These are phyloP conservation scores for Leuctra nigra DNA, from an alignment of 2,888 invertebrate genomes.

Conservation along the genomic window DNA sequence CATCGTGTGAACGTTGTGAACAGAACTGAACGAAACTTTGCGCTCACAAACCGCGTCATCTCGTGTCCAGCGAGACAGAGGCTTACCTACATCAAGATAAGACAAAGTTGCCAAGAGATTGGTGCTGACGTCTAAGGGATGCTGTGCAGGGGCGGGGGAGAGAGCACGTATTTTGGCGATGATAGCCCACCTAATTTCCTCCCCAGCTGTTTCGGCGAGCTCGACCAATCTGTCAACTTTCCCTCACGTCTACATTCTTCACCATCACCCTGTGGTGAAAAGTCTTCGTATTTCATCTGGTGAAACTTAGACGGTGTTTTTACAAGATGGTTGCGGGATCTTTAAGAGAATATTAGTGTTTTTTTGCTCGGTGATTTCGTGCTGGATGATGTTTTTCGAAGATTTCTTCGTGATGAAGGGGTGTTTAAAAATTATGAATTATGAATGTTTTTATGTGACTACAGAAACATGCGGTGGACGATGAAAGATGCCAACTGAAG, in stretches of 20 bases:
- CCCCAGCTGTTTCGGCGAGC: constrained; percentile 13
- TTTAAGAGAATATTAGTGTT: constrained; percentile 8
- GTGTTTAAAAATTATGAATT: constrained; percentile 3
- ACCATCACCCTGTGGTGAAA: no score
- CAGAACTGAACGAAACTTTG: no score
- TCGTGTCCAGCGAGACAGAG: no score
- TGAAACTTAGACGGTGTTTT: constrained; percentile 12
- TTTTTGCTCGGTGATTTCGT: constrained; percentile 6
- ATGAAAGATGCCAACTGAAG: no score
- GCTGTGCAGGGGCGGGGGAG: no score
- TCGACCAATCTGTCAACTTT: constrained; percentile 12
- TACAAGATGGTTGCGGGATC: constrained; percentile 8
- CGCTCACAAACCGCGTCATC: no score
- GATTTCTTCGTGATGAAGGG: not conserved
- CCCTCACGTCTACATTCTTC: not conserved
- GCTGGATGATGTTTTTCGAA: constrained; percentile 3
- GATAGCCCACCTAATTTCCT: constrained; percentile 16
- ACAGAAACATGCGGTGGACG: no score
- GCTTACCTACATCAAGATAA: no score
- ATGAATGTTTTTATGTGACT: not conserved
- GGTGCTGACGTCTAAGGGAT: not conserved
- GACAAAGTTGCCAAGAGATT: not conserved
- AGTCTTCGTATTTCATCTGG: not conserved
- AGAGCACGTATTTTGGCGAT: constrained; percentile 1
- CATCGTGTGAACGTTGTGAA: no score